Conservation (phyloP, 2,113 vertebrate species). For the Pavo muticus region DNA sequence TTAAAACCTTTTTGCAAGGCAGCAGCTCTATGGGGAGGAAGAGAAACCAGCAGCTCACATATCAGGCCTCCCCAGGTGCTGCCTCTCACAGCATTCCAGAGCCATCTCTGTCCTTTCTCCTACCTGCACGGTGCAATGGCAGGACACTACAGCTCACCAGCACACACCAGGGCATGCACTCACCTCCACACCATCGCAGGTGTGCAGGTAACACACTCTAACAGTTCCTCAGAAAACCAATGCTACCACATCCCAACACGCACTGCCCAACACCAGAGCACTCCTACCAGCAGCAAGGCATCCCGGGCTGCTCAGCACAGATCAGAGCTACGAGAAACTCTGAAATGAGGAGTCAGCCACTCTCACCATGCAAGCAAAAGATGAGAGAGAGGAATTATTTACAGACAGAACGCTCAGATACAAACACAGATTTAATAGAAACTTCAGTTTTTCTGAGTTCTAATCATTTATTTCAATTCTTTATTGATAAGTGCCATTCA, state of each 20-base stretch:
- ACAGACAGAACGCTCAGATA: not conserved
- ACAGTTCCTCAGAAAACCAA: not conserved
- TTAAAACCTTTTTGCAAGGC: not conserved
- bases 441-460: not conserved
- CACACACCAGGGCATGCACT: not conserved
- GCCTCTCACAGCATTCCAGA: too few relatives aligned
- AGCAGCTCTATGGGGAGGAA: not conserved
- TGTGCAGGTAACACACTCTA: not conserved
- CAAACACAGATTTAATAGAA: not conserved
- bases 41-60: not conserved
- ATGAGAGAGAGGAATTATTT: not conserved
- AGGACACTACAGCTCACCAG: not conserved
- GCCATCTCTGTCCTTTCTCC: too few relatives aligned
- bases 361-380: fast-evolving
- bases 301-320: fast-evolving
- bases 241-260: fast-evolving
- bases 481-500: not conserved
- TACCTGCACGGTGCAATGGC: fast-evolving
- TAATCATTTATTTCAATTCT: not conserved
- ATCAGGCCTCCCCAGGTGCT: not conserved
- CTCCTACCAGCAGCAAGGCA: not conserved
- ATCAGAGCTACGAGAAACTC: not conserved
- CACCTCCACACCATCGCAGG: fast-evolving
- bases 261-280: fast-evolving
- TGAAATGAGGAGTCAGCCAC: fast-evolving